phyloP scores from a whole-genome alignment of 2,113 vertebrate genomes.

The Orthonyx spaldingii region DNA sequence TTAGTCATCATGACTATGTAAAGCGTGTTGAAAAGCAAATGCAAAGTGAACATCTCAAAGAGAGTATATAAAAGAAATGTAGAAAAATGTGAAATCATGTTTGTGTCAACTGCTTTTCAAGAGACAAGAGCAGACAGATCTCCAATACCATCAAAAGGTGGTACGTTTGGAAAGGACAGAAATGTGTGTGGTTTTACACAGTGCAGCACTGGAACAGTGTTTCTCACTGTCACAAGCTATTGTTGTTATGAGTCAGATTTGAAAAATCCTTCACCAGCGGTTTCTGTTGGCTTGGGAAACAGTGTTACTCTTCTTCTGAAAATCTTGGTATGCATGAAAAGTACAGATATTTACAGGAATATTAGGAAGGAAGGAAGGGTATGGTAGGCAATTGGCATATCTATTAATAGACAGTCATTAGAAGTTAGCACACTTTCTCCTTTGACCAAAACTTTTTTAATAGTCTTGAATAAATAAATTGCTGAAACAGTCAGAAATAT shows the following conservation, averaged over 20 bases:
- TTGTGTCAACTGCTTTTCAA: neutral
- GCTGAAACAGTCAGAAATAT: neutral
- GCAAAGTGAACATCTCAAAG: neutral
- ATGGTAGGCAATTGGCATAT: neutral
- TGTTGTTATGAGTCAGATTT: neutral
- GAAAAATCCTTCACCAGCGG: neutral
- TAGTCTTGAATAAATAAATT: neutral
- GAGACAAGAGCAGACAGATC: neutral
- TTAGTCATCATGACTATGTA: neutral
- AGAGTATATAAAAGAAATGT: neutral
- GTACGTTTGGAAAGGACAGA: neutral
- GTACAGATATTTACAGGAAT: neutral
- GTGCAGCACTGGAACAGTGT: neutral
- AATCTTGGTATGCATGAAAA: neutral
- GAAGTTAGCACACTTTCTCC: neutral
- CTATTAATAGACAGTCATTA: neutral
- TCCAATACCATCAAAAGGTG: neutral
- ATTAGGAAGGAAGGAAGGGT: neutral
- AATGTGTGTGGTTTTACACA: neutral
- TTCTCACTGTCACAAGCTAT: neutral
- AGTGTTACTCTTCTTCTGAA: neutral
- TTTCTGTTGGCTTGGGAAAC: neutral
- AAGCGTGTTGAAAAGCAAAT: neutral
- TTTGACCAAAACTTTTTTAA: neutral
- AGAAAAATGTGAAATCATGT: neutral